These are phyloP conservation scores for Echinops telfairi DNA, from an alignment of 2,113 vertebrate genomes.

Conservation along the genomic window DNA sequence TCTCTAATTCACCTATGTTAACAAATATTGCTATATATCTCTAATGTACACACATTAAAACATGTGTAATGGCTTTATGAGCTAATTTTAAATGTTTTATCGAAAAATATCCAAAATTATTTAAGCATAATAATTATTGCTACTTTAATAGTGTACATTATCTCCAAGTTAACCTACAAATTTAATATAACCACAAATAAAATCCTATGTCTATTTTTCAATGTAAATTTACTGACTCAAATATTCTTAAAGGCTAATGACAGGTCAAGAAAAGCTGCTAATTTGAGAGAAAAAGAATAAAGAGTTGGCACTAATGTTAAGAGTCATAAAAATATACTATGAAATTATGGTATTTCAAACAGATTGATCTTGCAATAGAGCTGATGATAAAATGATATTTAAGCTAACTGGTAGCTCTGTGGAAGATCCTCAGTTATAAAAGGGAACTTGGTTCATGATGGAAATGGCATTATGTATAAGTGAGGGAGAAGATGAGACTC, in stretches of 20 bases:
- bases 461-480: not conserved
- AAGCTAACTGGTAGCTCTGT: not conserved
- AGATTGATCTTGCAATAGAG: not conserved
- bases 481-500: not conserved
- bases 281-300: not conserved
- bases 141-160: not conserved
- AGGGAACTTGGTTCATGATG: not conserved
- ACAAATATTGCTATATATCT: not conserved
- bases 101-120: not conserved
- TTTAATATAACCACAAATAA: not conserved
- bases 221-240: not conserved
- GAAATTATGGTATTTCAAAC: constrained; percentile 53
- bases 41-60: not conserved
- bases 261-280: not conserved
- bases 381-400: not conserved
- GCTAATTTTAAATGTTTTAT: constrained; percentile 29
- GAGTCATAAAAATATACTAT: not conserved
- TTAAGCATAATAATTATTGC: not conserved
- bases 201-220: not conserved
- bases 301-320: not conserved
- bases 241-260: not conserved
- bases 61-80: not conserved
- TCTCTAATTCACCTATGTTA: not conserved
- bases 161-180: constrained; percentile 1
- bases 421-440: not conserved